Base-by-base conservation (phyloP, 2,797 vertebrate genomes). In the Garrulus glandarius region DNA sequence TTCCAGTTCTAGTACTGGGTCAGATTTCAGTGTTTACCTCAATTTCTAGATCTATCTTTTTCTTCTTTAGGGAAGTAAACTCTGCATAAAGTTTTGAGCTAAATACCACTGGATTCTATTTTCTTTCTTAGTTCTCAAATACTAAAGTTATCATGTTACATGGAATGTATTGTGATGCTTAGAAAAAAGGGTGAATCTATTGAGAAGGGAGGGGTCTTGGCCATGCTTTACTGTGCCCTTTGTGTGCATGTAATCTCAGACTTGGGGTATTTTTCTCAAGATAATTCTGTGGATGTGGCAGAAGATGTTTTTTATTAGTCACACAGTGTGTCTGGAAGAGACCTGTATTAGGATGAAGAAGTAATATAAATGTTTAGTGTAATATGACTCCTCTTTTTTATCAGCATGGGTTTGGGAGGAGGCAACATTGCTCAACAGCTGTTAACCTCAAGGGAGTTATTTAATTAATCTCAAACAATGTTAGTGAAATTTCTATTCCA, bases 281-380 rank as follows among this genome's bases (percentile, higher is more conserved):
- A 43, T 83, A 57, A 52, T 56, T 60, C 30, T 44, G 50, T 19
- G 20, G 30, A 68, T 90, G 79, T 77, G 49, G 55, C 43, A 46
- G 57, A 74, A 89, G 79, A 43, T 85, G 52, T 22, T 92, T 96
- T 74, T 94, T 83, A 87, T 87, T 94, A 96, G 87, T 84, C 55
- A 63, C 43, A 61, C 34, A 34, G 56, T 64, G 19, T 75, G 37
- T 86, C 61, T 91, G 76, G 61, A 87, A 68, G 47, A 81, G 36
- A 91, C 59, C 50, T 76, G 34, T 72, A 34, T 82, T 82, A 57
- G 39, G 30, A 69, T 83, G 77, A 84, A 87, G 46, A 32, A 89
- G 29, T 85, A 87, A 71, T 87, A 75, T 26, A 92, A 94, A 92
- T 93, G 84, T 95, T 89, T 86, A 78, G 32, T 76, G 90, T 95